A percentile compares a stretch with the other conserved stretches of the same genome.
Evolutionary conservation across 2,113 vertebrate species (phyloP).

Genomic region (Osmerus mordax): DNA sequence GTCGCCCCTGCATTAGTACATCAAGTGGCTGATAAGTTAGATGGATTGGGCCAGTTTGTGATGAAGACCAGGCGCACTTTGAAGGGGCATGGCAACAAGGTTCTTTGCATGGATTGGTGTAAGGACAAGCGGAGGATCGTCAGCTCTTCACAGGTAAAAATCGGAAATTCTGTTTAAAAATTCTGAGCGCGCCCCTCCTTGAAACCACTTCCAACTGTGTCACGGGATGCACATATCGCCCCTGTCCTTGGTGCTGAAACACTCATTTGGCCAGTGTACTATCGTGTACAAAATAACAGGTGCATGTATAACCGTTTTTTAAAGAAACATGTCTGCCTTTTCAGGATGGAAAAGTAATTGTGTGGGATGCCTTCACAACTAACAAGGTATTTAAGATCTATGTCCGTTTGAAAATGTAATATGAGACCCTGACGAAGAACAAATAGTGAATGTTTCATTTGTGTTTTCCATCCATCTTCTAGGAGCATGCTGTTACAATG

Average conservation of each 20-base stretch:
- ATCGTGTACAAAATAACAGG: too few species aligned
- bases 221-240: neutral
- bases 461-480: neutral
- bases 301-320: too few species aligned
- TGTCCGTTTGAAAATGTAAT: neutral
- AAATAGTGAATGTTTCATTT: neutral
- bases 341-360: slow-evolving; percentile 98
- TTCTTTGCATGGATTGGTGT: slow-evolving; percentile 99
- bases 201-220: neutral
- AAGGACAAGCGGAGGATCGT: slow-evolving; percentile 95
- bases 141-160: slow-evolving; percentile 94
- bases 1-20: slow-evolving; percentile 75
- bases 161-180: neutral
- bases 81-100: slow-evolving; percentile 98
- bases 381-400: slow-evolving; percentile 82
- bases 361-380: slow-evolving; percentile 98
- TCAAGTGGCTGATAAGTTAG: slow-evolving; percentile 96
- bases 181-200: neutral
- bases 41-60: slow-evolving; percentile 92
- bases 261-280: too few species aligned
- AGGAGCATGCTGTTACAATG: slow-evolving; percentile 99
- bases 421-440: neutral
- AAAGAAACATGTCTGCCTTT: slow-evolving; percentile 33
- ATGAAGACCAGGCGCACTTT: slow-evolving; percentile 97
- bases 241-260: slow-evolving; percentile 20